A percentile compares a stretch with the other conserved stretches of the same genome.
These are phyloP conservation scores for Pangasianodon gigas DNA, from an alignment of 2,113 vertebrate species.

Conservation along the genomic window DNA sequence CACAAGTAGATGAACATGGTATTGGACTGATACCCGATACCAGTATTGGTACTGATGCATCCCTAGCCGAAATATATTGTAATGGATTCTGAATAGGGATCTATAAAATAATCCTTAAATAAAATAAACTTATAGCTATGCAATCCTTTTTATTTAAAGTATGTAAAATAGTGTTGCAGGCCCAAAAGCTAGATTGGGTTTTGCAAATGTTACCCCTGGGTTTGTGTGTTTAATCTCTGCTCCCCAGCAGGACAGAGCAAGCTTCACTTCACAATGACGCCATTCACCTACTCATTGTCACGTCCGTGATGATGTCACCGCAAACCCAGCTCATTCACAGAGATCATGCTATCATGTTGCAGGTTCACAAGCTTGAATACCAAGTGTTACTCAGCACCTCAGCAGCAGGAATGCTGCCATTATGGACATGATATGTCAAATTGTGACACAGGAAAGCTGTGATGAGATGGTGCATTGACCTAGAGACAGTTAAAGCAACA, in stretches of 20 bases:
- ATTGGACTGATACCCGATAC: background rate
- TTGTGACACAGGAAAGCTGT: background rate
- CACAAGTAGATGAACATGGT: background rate
- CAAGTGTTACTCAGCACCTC: background rate
- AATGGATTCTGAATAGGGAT: background rate
- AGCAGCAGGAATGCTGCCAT: background rate
- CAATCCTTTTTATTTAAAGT: background rate
- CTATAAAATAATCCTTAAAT: too few relatives aligned
- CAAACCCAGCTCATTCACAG: slow-evolving; percentile 18
- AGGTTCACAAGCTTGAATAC: slow-evolving; percentile 16
- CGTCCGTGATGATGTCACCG: slow-evolving; percentile 34
- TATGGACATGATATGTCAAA: background rate
- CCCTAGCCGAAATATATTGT: background rate
- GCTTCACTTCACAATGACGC: background rate
- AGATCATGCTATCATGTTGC: slow-evolving; percentile 43
- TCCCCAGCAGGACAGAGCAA: background rate
- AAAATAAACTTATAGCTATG: background rate
- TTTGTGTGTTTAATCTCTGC: background rate
- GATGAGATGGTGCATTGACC: background rate
- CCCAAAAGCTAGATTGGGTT: background rate
- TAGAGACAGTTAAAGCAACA: background rate
- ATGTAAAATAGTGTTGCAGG: background rate
- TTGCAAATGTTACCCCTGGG: background rate
- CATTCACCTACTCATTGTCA: slow-evolving; percentile 22
- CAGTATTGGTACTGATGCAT: background rate